phyloP scores from a whole-genome alignment of 2,888 invertebrate genomes.

The Heliconius cydno region DNA sequence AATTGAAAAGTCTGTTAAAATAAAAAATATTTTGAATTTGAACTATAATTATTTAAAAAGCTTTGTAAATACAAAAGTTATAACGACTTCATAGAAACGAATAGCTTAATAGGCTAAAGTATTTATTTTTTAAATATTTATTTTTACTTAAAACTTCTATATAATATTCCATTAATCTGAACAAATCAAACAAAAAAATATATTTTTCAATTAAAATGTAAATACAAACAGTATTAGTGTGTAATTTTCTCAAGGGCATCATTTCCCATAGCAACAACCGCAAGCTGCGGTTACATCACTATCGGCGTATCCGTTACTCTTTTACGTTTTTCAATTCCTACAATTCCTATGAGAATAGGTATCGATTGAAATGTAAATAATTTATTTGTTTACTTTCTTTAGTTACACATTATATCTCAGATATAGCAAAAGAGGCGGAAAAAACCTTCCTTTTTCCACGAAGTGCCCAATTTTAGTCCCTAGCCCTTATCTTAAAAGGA shows the following conservation, averaged over 20 bases:
- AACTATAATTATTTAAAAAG: no score
- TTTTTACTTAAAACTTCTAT: background rate
- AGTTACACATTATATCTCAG: background rate
- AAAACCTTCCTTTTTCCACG: background rate
- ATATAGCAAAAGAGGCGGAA: background rate
- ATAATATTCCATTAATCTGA: background rate
- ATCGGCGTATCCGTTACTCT: slow-evolving; percentile 29
- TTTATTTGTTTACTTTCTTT: background rate
- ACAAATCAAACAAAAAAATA: slow-evolving; percentile 1
- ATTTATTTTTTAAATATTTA: no score
- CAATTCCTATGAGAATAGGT: slow-evolving; percentile 25
- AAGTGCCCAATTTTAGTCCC: no score
- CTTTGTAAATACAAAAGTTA: no score
- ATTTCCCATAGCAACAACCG: slow-evolving; percentile 29
- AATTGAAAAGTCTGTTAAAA: no score
- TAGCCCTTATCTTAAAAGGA: no score
- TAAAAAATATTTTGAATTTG: no score
- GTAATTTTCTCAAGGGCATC: slow-evolving; percentile 25
- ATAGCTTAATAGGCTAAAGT: no score
- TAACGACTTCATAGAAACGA: background rate
- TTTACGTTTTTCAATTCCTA: slow-evolving; percentile 28
- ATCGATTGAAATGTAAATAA: slow-evolving; percentile 23
- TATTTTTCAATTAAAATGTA: background rate
- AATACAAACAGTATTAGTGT: slow-evolving; percentile 5
- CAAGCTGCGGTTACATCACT: slow-evolving; percentile 34